Evolutionary conservation across 2,113 vertebrate species (phyloP).

Genomic region (Butorides virescens): DNA sequence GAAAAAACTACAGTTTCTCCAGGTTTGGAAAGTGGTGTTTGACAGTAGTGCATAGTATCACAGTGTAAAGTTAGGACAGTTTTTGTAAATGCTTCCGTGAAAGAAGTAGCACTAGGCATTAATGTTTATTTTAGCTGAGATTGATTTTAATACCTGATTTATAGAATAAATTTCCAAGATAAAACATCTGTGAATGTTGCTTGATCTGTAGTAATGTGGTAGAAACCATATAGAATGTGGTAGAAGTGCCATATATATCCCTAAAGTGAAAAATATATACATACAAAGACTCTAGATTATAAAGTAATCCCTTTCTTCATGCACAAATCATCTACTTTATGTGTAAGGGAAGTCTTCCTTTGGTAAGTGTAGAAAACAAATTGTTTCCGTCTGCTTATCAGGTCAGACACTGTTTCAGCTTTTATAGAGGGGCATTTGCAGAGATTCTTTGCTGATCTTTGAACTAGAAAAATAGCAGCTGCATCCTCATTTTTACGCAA

Average conservation of each 20-base stretch:
- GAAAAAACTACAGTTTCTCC: not conserved
- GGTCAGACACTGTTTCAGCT: not conserved
- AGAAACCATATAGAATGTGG: not conserved
- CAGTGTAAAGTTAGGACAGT: not conserved
- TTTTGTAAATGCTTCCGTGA: not conserved
- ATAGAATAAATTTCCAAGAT: not conserved
- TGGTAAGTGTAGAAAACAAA: not conserved
- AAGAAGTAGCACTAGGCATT: not conserved
- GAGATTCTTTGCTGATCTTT: not conserved
- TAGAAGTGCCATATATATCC: not conserved
- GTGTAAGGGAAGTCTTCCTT: not conserved
- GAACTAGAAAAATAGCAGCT: not conserved
- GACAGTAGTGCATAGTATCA: not conserved
- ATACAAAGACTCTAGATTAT: not conserved
- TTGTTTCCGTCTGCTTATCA: not conserved
- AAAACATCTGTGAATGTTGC: not conserved
- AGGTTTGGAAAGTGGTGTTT: not conserved
- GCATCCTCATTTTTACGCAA: not conserved
- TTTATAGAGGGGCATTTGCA: not conserved
- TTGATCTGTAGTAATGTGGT: not conserved
- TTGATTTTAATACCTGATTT: not conserved
- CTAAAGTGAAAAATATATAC: not conserved
- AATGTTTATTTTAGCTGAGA: not conserved
- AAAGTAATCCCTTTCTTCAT: not conserved
- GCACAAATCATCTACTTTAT: not conserved